Percentiles rank a stretch among this genome's conserved stretches.
These are phyloP conservation scores for Antechinus stuartii DNA, from an alignment of 2,113 vertebrate genomes.

Conservation along the genomic window DNA sequence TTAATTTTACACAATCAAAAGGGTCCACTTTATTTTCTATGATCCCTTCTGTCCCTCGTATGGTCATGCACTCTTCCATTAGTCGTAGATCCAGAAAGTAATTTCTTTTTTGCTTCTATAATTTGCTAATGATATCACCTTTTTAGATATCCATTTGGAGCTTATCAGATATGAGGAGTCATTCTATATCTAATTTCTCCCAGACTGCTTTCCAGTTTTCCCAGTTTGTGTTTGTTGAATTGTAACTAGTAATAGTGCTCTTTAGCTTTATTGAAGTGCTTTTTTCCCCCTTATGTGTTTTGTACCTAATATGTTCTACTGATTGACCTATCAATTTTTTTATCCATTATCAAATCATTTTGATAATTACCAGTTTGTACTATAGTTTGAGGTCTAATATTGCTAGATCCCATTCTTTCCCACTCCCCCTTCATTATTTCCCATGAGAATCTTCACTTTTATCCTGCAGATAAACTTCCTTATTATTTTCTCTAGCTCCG, in stretches of 20 bases:
- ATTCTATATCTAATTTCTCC: not conserved
- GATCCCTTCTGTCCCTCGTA: not conserved
- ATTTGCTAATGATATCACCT: not conserved
- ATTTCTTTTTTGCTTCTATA: not conserved
- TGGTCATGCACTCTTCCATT: not conserved
- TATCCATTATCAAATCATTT: not conserved
- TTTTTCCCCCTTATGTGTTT: not conserved
- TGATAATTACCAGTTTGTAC: not conserved
- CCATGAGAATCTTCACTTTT: not conserved
- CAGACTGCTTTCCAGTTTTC: not conserved
- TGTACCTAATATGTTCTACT: not conserved
- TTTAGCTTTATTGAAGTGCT: not conserved
- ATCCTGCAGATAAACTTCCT: not conserved
- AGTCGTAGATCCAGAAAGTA: not conserved
- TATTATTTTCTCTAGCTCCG: not conserved
- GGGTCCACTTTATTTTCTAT: not conserved
- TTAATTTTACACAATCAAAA: not conserved
- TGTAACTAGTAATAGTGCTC: not conserved
- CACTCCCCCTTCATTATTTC: not conserved
- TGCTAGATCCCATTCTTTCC: not conserved
- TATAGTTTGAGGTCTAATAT: not conserved
- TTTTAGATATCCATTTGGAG: not conserved
- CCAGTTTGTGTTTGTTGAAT: not conserved
- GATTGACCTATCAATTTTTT: not conserved
- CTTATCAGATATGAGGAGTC: not conserved